Evolutionary conservation across 2,888 invertebrate species (phyloP), one percentile per base, ranked within the genome.

Genomic region (Stenodera caucasica): DNA sequence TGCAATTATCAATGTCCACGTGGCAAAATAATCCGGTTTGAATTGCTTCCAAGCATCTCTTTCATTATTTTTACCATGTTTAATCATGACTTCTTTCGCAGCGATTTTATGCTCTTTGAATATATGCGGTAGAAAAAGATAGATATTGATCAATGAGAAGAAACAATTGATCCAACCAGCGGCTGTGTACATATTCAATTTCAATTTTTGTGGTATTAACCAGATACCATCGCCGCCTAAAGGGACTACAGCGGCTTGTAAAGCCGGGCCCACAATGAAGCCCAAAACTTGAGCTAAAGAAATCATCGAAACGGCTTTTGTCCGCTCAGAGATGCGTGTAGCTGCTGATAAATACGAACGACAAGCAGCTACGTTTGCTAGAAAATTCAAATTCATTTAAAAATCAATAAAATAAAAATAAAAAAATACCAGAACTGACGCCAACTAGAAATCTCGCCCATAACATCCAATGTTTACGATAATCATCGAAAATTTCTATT

Each of bases 181-280:
- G 9, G 92, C 91, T 0, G 94, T 93, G 81, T 90, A 94, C 94
- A 94, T 94, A 79, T 94, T 90, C 49, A 94, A 81, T 50, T 87
- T 85, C 49, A 91, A 76, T 45, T 76, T 77, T 8, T 85, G 81
- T 60, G 78, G 75, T n/a, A 85, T 77, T 32, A 87, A 63, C 63
- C 79, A 76, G 55, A 82, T 79, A 0, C 90, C 91, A 15, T 86
- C 81, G 52, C 87, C 84, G 1, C 92, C 92, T 33, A 94, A 81
- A 3, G 91, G 91, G 12, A 92, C 91, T 0, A 91, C 90, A 2
- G 87, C 86, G 1, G 92, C 89, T 82, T 94, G 94, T 60, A 94
- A 81, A 45, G 88, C 91, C 6, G 94, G 94, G 0, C 94, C 94
- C 67, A 94, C 86, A 58, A 93, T 89, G 80, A 94, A 94, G 51